Evolutionary conservation across 2,888 invertebrate species (phyloP).

Genomic region (Boloria euphrosyne): DNA sequence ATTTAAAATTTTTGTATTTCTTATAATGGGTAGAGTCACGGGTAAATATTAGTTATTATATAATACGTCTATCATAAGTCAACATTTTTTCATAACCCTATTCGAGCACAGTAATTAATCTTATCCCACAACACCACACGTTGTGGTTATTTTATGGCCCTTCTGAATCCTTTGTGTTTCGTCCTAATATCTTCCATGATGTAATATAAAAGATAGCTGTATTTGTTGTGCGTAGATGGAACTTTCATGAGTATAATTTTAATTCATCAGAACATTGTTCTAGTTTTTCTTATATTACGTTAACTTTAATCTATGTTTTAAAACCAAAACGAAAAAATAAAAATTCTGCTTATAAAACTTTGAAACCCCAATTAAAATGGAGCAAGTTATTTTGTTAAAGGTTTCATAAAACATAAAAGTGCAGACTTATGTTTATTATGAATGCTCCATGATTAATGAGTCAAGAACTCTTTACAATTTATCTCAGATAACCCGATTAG

Average conservation of each 20-base stretch:
- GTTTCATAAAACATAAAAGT: conserved; percentile 32
- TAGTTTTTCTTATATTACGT: no score
- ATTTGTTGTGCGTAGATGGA: conserved; percentile 1
- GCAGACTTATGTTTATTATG: conserved; percentile 42
- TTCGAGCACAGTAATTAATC: conserved; percentile 23
- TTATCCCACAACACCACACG: conserved; percentile 21
- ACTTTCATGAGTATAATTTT: no score
- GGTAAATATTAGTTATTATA: no score
- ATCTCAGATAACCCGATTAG: conserved; percentile 49
- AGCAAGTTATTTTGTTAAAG: conserved; percentile 36
- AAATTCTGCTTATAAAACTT: conserved; percentile 17
- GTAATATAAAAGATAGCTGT: conserved; percentile 4
- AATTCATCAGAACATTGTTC: conserved; percentile 1
- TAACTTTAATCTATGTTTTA: conserved; percentile 12
- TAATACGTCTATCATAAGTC: no score
- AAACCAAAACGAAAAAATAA: conserved; percentile 13
- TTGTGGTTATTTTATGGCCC: conserved; percentile 26
- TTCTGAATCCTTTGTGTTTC: conserved; percentile 23
- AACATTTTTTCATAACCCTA: not conserved
- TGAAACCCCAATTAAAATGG: conserved; percentile 40
- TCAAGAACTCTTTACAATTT: conserved; percentile 45
- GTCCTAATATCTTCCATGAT: conserved; percentile 5
- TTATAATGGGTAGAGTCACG: no score
- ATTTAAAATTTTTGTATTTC: no score
- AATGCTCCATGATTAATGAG: conserved; percentile 47